These are phyloP conservation scores for Mesorhabditis sp. DNA, from an alignment of 2,888 invertebrate species.

Conservation along the genomic window DNA sequence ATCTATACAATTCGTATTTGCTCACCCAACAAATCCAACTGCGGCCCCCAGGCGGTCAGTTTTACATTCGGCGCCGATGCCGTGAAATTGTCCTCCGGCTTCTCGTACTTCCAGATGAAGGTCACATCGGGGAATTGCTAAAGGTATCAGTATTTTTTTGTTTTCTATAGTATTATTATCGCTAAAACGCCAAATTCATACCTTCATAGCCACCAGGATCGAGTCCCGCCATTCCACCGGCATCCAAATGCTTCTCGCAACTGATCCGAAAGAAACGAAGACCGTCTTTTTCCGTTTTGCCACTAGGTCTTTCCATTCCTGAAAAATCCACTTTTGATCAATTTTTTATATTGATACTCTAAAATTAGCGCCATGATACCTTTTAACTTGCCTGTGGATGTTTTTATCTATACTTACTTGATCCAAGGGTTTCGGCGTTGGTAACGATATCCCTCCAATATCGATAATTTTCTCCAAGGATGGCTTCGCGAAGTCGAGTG, in stretches of 20 bases:
- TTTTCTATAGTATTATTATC: no score
- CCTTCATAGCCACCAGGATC: neutral
- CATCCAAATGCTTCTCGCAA: constrained; percentile 8
- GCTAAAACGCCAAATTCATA: neutral
- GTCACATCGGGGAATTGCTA: constrained; percentile 36
- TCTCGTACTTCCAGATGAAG: constrained; percentile 44
- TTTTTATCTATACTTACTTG: neutral
- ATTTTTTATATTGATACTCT: neutral
- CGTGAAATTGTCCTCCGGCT: constrained; percentile 17
- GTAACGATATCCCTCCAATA: constrained; percentile 32
- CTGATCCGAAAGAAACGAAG: neutral
- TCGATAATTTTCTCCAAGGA: constrained; percentile 31
- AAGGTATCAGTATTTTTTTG: neutral
- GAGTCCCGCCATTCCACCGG: constrained; percentile 3
- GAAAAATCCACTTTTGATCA: neutral
- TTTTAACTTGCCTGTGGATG: no score
- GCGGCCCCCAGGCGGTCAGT: constrained; percentile 58
- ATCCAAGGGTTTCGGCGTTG: constrained; percentile 16
- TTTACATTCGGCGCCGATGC: constrained; percentile 41
- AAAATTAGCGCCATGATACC: no score
- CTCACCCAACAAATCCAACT: constrained; percentile 57
- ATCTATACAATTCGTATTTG: no score
- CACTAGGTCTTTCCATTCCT: neutral
- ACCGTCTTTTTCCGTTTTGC: neutral
- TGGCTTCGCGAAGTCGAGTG: constrained; percentile 39